Conservation (phyloP, 2,797 vertebrate species). For the Myotis daubentonii region DNA sequence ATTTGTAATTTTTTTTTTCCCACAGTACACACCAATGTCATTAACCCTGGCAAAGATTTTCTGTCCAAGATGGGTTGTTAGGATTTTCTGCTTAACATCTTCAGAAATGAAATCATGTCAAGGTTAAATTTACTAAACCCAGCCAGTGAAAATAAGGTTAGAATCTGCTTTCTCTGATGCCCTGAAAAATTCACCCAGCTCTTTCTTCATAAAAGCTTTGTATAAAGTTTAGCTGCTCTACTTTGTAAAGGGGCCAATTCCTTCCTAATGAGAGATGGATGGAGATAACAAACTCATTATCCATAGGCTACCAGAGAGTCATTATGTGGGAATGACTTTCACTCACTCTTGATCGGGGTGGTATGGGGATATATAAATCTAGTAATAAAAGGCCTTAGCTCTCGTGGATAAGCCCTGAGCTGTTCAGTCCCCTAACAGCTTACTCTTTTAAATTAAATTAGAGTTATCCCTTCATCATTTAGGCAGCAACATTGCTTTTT, state of each 20-base stretch:
- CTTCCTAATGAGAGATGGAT: constrained; percentile 69
- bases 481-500: constrained; percentile 62
- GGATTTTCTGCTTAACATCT: constrained; percentile 3
- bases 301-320: constrained; percentile 52
- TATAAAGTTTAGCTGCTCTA: constrained; percentile 52
- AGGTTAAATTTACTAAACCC: constrained; percentile 42
- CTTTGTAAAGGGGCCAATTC: constrained; percentile 55
- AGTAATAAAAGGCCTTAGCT: constrained; percentile 66
- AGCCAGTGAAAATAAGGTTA: constrained; percentile 9
- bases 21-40: neutral
- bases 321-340: constrained; percentile 67
- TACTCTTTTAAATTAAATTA: constrained; percentile 75
- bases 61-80: neutral
- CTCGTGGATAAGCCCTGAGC: constrained; percentile 59
- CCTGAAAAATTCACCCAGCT: constrained; percentile 45
- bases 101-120: constrained; percentile 25
- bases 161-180: constrained; percentile 25
- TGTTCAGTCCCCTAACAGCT: neutral
- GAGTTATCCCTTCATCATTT: constrained; percentile 69
- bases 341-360: constrained; percentile 69
- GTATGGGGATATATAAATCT: constrained; percentile 59
- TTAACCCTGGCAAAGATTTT: neutral
- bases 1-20: neutral
- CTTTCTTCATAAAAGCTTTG: constrained; percentile 63
- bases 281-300: constrained; percentile 74